phyloP scores from a whole-genome alignment of 2,888 invertebrate genomes.

The Aromia moschata region DNA sequence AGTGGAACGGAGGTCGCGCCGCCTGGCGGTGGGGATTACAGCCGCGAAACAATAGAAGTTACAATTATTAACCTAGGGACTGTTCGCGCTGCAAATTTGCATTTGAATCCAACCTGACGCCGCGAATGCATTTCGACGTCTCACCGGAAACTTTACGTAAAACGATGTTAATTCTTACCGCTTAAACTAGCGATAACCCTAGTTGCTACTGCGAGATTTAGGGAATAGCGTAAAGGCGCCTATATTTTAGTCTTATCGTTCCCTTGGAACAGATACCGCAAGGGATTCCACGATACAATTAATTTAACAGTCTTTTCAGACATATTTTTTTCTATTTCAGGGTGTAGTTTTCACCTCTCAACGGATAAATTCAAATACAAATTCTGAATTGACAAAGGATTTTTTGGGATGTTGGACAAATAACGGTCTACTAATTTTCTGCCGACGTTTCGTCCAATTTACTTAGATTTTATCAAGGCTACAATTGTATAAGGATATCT shows the following conservation, averaged over 20 bases:
- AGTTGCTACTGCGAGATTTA: not conserved
- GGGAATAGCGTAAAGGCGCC: not conserved
- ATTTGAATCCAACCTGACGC: slow-evolving; percentile 31
- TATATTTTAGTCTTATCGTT: not conserved
- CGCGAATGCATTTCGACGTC: slow-evolving; percentile 26
- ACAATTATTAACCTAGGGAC: slow-evolving; percentile 42
- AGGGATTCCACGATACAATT: not conserved
- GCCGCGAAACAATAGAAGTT: slow-evolving; percentile 44
- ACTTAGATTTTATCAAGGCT: too few relatives aligned
- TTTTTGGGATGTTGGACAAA: too few relatives aligned
- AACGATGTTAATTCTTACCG: slow-evolving; percentile 1
- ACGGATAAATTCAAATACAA: too few relatives aligned
- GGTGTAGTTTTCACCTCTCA: too few relatives aligned
- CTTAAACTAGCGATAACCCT: slow-evolving; percentile 2
- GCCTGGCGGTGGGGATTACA: slow-evolving; percentile 41
- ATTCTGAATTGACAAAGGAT: too few relatives aligned
- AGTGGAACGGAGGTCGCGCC: slow-evolving; percentile 40
- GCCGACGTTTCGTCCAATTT: too few relatives aligned
- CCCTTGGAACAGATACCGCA: not conserved
- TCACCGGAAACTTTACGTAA: not conserved
- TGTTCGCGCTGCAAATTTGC: slow-evolving; percentile 39
- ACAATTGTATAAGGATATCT: too few relatives aligned
- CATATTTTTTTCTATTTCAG: too few relatives aligned
- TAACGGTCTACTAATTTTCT: too few relatives aligned
- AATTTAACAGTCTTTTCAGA: too few relatives aligned